phyloP scores from a whole-genome alignment of 2,888 invertebrate genomes.

The Poecilus cupreus region DNA sequence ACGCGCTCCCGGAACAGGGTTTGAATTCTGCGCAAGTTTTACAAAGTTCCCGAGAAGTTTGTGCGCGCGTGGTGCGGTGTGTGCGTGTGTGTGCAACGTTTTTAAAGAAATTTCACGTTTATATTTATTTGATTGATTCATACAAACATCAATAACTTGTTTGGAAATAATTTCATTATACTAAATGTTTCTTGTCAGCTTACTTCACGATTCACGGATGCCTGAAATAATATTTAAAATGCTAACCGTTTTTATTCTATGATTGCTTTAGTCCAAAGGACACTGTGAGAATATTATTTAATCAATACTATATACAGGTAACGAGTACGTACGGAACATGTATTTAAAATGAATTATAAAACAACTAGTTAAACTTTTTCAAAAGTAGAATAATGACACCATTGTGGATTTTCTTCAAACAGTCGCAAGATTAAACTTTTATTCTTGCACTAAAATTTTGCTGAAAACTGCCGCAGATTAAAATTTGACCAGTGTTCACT shows the following conservation, averaged over 20 bases:
- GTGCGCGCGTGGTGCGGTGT: conserved; percentile 65
- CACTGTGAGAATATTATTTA: conserved; percentile 48
- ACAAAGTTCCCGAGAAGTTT: conserved; percentile 71
- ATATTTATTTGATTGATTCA: not conserved
- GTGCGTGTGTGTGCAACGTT: conserved; percentile 22
- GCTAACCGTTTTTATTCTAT: not conserved
- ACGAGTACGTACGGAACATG: conserved; percentile 39
- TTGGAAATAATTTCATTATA: not conserved
- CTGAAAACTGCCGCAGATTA: not conserved
- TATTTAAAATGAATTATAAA: conserved; percentile 45
- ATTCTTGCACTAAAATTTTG: too few species aligned
- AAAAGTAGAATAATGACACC: not conserved
- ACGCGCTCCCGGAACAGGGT: conserved; percentile 71
- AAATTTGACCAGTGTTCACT: conserved; percentile 1
- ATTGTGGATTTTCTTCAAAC: not conserved
- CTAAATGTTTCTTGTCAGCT: not conserved
- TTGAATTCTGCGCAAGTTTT: conserved; percentile 73
- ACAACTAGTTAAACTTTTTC: conserved; percentile 10
- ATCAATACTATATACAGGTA: conserved; percentile 46
- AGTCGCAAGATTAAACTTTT: not conserved
- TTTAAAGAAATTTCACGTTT: conserved; percentile 46
- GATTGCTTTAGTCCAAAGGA: conserved; percentile 20
- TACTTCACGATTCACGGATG: not conserved
- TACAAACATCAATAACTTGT: not conserved
- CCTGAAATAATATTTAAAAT: not conserved